Base-by-base conservation (phyloP, 1,140 invertebrate genomes). In the Diplogasteroides magnus region DNA sequence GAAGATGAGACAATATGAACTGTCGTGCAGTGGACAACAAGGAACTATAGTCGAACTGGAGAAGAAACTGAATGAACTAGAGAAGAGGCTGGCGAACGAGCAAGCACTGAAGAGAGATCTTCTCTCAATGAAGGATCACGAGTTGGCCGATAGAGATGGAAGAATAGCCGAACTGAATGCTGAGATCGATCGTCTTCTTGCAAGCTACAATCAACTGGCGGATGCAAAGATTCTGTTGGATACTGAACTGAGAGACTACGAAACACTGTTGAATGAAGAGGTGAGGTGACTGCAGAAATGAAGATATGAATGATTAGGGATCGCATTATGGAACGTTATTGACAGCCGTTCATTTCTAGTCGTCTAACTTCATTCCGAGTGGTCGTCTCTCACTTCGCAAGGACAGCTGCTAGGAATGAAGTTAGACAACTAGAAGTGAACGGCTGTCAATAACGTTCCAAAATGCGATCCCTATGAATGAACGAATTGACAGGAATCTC, bases 61-160 rank as follows among this genome's bases (percentile, higher is more conserved):
- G 37, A 48, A 48, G 37, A 48, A 48, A 48, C 19, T 48, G 37
- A 19, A 6, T 48, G 37, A 48, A 19, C 6, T 48, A 19, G 37
- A 48, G 6, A 48, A 48, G 37, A 48, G 37, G 19, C 19, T 48
- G 37, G 37, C 37, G 6, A 19, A 48, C 19, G 37, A 48, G 19
- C 37, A 48, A 48, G 6, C 37, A 48, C 37, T 48, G 6, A 48
- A 19, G 19, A 48, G 37, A 48, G 6, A 6, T 11, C 37, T 48
- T 48, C 37, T 48, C 19, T 6, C 6, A 11, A 19, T 11, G 6
- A 48, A 48, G 37, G 32, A 66, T 66, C n/a, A 32, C 19, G 2
- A 66, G 57, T 57, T 66, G 64, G 64, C 31, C 14, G 19, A 19
- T 14, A 3, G 48, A 32, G 19, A 66, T 27, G 11, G 57, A 66